Base-by-base conservation (phyloP, 2,888 invertebrate species). In the Phyto melanocephala region DNA sequence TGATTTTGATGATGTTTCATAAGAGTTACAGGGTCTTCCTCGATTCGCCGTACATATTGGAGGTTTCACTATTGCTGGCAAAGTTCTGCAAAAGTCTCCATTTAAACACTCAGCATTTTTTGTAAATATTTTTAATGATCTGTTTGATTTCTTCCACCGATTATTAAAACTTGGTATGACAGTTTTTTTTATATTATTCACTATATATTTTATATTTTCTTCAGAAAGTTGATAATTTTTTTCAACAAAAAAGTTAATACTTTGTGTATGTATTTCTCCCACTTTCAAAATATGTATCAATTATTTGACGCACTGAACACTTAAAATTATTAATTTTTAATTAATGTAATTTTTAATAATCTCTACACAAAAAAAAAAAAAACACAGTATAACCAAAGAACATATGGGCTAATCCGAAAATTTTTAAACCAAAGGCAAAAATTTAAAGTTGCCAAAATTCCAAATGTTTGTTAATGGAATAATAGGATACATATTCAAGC, bases 281-380 rank as follows among this genome's bases (percentile, higher is more conserved):
- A 70, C 70, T 70, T 54, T 70, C 70, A 70, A 68, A 40, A 68
- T 68, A 68, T 11, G 68, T 68, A 68, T 68, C 68, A 68, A 54
- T 68, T 68, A 68, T 28, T 70, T 54, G 70, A 56, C 70, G 56
- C 70, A 70, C 70, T 56, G 42, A 70, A 28, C 40, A 56, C 56
- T 70, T 56, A 70, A 68, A 68, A 52, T 54, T 68, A 56, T 70
- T 42, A 15, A 68, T 68, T 54, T 68, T 54, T 52, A 52, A 67
- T 67, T 67, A 50, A 67, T 67, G 37, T 67, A 68, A n/a, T n/a
- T n/a, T n/a, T n/a, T n/a, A n/a, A n/a, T n/a, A n/a, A n/a, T n/a
- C n/a, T n/a, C n/a, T n/a, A 68, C 54, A 37, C 52, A 20, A 37
- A 58, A 22, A 52, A 52, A 52, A 52, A 58, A 58, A 35, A 28